Evolutionary conservation across 2,888 invertebrate species (phyloP), one percentile per base, ranked within the genome.

Genomic region (Notocelia uddmanniana): DNA sequence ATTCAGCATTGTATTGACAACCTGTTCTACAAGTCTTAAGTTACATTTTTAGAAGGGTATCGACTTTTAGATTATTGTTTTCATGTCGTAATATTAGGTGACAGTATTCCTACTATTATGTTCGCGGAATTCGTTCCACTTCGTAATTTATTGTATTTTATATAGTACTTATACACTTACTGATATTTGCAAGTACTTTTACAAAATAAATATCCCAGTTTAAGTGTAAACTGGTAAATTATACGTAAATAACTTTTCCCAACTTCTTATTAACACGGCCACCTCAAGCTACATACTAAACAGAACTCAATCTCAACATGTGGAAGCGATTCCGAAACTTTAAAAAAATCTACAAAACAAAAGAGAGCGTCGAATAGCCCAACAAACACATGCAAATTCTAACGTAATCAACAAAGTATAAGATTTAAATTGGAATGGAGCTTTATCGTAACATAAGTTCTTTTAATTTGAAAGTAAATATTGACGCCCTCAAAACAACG

Each of bases 401-500:
- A 10, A 11, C 66, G 18, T 5, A 41, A 41, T 13, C 9, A 13
- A n/a, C 11, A 26, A 11, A 8, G 5, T 0, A 1, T 23, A 55
- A 23, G 26, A 6, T 23, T 23, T 3, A 55, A 21, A 41, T 37
- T 55, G 8, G 23, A 18, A 3, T 41, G 41, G 41, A 55, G 2
- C n/a, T 15, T 15, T 19, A 3, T 19, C 8, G 21, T 41, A 21
- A 15, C 31, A 13, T 52, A 63, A 15, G 13, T 41, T 34, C 8
- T 52, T 26, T 21, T 11, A 11, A 13, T 55, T n/a, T 41, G n/a
- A n/a, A 37, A 21, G 26, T 21, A 71, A 73, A 75, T 71, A 69
- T 75, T 73, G 68, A 71, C 67, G 50, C 19, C 68, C 60, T 57
- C 59, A 54, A 64, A 73, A 74, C 74, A 68, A 9, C 68, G 21